These are phyloP conservation scores for Saimiri boliviensis DNA, from an alignment of 2,113 vertebrate species.

Conservation along the genomic window DNA sequence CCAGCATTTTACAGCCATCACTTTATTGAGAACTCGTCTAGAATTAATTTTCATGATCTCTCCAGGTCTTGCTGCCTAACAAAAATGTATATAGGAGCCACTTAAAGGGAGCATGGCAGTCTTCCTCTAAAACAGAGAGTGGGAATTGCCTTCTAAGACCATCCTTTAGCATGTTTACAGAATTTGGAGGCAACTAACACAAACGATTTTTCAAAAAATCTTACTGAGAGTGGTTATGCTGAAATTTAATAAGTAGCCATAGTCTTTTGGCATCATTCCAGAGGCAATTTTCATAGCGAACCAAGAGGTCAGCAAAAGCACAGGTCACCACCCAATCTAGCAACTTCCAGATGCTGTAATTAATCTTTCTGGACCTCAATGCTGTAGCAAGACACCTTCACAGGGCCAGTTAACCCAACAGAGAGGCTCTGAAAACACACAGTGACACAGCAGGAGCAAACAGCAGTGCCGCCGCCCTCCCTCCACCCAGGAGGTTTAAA, in stretches of 20 bases:
- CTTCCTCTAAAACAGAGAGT: background rate
- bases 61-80: background rate
- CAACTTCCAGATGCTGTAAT: background rate
- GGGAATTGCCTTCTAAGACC: background rate
- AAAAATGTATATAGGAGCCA: background rate
- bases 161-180: background rate
- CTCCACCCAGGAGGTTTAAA: background rate
- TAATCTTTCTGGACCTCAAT: background rate
- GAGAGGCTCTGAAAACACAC: too few relatives aligned
- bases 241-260: too few relatives aligned
- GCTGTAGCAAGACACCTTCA: background rate
- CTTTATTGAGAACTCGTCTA: too few relatives aligned
- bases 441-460: too few relatives aligned
- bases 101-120: accelerated
- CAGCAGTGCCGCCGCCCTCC: background rate
- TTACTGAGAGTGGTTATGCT: too few relatives aligned
- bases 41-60: accelerated
- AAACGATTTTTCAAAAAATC: background rate
- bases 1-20: accelerated
- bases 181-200: background rate
- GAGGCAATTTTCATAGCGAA: background rate
- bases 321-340: background rate
- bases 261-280: background rate
- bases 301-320: background rate
- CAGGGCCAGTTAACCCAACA: too few relatives aligned